phyloP scores from a whole-genome alignment of 2,888 invertebrate species.

The Meiosimyza decipiens region DNA sequence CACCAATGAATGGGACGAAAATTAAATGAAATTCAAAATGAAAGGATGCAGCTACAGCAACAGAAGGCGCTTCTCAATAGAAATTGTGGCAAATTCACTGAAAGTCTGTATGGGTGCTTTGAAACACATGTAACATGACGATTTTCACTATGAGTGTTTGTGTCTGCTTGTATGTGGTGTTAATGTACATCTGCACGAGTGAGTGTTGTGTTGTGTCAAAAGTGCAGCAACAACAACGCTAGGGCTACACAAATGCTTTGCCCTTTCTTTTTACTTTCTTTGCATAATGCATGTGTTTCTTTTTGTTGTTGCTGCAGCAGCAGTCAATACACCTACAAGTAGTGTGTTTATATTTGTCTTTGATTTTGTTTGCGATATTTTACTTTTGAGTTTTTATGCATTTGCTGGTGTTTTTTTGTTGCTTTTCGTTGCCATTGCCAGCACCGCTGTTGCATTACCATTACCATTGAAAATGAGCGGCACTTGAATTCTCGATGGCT shows the following conservation, averaged over 20 bases:
- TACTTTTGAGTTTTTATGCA: conserved; percentile 18
- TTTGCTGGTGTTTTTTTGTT: conserved; percentile 38
- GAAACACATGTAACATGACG: too few species aligned
- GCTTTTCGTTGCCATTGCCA: conserved; percentile 8
- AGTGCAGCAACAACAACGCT: too few species aligned
- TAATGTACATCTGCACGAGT: too few species aligned
- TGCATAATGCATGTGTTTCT: conserved; percentile 3
- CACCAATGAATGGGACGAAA: conserved; percentile 7
- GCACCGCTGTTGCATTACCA: not conserved
- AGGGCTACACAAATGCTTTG: too few species aligned
- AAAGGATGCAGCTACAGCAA: not conserved
- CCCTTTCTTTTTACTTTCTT: not conserved
- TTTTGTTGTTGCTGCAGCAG: too few species aligned
- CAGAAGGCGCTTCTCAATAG: not conserved
- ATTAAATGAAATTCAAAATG: conserved; percentile 1
- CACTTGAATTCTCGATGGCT: not conserved
- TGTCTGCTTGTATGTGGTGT: too few species aligned
- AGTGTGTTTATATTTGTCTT: too few species aligned
- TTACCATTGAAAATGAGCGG: not conserved
- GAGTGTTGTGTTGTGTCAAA: too few species aligned
- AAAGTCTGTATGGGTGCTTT: too few species aligned
- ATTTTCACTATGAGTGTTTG: too few species aligned
- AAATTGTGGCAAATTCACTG: conserved; percentile 6
- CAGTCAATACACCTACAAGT: too few species aligned
- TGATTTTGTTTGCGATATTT: conserved; percentile 6